A percentile compares a stretch with the other conserved stretches of the same genome.
phyloP scores from a whole-genome alignment of 2,113 vertebrate genomes.

The Amblyopsis rosae region DNA sequence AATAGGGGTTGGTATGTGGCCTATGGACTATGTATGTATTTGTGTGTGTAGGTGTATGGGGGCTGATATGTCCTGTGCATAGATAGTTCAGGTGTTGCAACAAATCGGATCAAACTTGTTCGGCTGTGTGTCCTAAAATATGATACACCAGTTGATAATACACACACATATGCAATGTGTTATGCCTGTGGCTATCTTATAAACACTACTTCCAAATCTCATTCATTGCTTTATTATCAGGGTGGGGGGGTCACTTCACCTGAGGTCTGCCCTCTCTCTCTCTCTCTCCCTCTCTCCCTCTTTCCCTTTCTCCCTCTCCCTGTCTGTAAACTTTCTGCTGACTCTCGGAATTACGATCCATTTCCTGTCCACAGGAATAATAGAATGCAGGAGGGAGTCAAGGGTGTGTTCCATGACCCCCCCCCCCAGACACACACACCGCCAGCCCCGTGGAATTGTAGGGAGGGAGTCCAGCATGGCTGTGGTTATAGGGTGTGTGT shows the following conservation, averaged over 20 bases:
- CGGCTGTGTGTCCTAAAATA: too few species aligned
- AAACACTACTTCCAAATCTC: not conserved
- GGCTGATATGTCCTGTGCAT: not conserved
- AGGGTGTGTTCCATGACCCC: constrained; percentile 9
- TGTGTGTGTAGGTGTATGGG: constrained; percentile 15
- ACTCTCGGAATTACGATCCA: constrained; percentile 72
- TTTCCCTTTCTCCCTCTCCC: constrained; percentile 31
- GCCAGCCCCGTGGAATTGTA: constrained; percentile 61
- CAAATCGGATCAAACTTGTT: too few species aligned
- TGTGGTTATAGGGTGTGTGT: constrained; percentile 44
- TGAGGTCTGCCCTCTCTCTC: not conserved
- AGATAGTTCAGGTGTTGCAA: constrained; percentile 8
- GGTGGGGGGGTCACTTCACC: not conserved
- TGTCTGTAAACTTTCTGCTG: constrained; percentile 69
- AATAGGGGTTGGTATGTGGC: constrained; percentile 21
- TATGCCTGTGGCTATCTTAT: too few species aligned
- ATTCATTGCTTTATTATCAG: not conserved
- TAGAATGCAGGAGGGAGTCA: constrained; percentile 57
- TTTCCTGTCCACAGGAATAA: constrained; percentile 73
- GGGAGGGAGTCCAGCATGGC: constrained; percentile 57
- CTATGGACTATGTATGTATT: not conserved
- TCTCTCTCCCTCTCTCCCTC: not conserved
- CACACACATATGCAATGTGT: too few species aligned
- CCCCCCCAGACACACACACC: not conserved
- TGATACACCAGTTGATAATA: too few species aligned